Percentiles rank a stretch among this genome's conserved stretches.
phyloP scores from a whole-genome alignment of 2,888 invertebrate genomes.

The Agonum fuliginosum region DNA sequence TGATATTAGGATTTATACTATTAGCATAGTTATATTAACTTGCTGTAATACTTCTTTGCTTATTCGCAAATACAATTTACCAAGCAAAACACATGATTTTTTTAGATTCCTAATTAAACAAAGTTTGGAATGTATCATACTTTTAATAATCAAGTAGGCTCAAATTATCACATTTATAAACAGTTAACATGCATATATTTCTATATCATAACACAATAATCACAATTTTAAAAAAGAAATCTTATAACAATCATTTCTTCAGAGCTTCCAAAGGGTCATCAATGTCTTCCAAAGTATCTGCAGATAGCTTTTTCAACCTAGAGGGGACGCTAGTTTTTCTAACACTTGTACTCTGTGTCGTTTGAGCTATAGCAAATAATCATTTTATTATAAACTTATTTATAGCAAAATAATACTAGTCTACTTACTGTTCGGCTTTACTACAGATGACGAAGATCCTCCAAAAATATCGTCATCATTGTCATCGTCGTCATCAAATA shows the following conservation, averaged over 20 bases:
- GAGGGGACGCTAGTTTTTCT: slow-evolving; percentile 33
- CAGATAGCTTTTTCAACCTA: slow-evolving; percentile 42
- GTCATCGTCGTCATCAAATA: slow-evolving; percentile 67
- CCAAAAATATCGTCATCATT: slow-evolving; percentile 65
- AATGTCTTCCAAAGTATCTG: slow-evolving; percentile 29
- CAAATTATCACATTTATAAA: slow-evolving; percentile 48
- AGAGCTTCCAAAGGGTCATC: slow-evolving; percentile 49
- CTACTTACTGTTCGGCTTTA: slow-evolving; percentile 12
- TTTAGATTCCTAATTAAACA: too few species aligned
- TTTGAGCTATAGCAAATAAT: slow-evolving; percentile 17
- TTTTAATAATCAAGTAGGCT: slow-evolving; percentile 41
- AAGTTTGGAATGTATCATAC: slow-evolving; percentile 41
- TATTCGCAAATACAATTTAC: slow-evolving; percentile 11
- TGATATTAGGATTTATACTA: slow-evolving; percentile 36
- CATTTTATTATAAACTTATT: slow-evolving; percentile 2
- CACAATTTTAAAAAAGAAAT: slow-evolving; percentile 38
- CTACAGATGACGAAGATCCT: not conserved
- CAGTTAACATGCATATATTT: slow-evolving; percentile 55
- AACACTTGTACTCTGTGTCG: not conserved
- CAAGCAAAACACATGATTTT: not conserved
- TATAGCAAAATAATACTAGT: not conserved
- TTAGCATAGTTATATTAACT: slow-evolving; percentile 2
- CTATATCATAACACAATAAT: slow-evolving; percentile 43
- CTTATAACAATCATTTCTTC: slow-evolving; percentile 54
- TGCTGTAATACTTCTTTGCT: slow-evolving; percentile 13